phyloP scores from a whole-genome alignment of 2,797 vertebrate species.

The Peromyscus eremicus region DNA sequence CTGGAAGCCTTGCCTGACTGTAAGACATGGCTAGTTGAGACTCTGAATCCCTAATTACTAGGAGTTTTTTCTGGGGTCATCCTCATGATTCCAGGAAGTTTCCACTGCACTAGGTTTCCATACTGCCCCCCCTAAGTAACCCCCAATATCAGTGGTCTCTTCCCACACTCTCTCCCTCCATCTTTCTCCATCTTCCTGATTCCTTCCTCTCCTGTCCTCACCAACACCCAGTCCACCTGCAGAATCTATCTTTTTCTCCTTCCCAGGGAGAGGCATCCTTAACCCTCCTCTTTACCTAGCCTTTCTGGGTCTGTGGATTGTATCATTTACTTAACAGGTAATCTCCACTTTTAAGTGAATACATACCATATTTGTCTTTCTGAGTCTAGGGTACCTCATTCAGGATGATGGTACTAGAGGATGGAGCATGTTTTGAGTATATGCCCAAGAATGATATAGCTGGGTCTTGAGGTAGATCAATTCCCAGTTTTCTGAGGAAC shows the following conservation, averaged over 20 bases:
- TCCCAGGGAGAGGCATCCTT: background rate
- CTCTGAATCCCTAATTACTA: background rate
- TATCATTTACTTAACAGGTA: background rate
- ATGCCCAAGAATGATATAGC: background rate
- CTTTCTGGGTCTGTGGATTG: background rate
- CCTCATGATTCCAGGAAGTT: background rate
- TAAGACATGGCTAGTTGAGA: background rate
- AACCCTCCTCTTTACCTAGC: background rate
- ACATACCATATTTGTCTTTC: background rate
- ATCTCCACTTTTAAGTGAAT: background rate
- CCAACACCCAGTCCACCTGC: rapidly evolving
- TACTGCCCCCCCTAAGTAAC: background rate
- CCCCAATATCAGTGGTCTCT: background rate
- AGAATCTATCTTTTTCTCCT: background rate
- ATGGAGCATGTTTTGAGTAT: background rate
- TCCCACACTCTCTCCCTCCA: background rate
- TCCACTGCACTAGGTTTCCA: background rate
- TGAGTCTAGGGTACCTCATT: background rate
- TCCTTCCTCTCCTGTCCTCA: background rate
- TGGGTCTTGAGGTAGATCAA: background rate
- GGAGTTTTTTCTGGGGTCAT: background rate
- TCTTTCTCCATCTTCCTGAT: background rate
- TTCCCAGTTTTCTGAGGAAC: background rate
- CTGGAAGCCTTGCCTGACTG: background rate
- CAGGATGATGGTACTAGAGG: background rate